Evolutionary conservation across 2,888 invertebrate species (phyloP).

Genomic region (Ormyrus pomaceus): DNA sequence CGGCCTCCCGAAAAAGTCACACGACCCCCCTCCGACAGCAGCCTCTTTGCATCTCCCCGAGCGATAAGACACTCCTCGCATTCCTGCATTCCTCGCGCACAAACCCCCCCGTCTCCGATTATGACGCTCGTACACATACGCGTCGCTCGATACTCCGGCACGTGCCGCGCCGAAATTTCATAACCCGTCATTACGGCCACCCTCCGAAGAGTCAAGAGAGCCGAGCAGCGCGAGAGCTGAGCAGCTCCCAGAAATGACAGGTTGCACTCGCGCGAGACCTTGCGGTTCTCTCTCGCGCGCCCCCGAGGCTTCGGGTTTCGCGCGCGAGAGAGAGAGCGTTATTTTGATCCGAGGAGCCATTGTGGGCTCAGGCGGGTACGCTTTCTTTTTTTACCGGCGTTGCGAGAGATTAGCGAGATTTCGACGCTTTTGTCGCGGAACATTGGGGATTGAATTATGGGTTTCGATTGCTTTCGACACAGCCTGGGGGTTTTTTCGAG

Average conservation of each 20-base stretch:
- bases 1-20: too few relatives aligned
- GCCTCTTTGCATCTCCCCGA: neutral
- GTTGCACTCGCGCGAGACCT: too few relatives aligned
- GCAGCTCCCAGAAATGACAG: too few relatives aligned
- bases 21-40: too few relatives aligned
- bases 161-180: conserved; percentile 66
- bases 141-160: conserved; percentile 31
- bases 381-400: too few relatives aligned
- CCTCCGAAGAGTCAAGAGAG: conserved; percentile 58
- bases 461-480: too few relatives aligned
- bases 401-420: too few relatives aligned
- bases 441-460: too few relatives aligned
- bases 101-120: neutral
- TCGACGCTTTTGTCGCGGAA: too few relatives aligned
- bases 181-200: conserved; percentile 72
- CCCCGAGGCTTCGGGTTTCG: conserved; percentile 16
- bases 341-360: conserved; percentile 15
- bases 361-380: neutral
- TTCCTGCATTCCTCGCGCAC: conserved; percentile 13
- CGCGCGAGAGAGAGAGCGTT: neutral
- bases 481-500: too few relatives aligned
- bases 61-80: conserved; percentile 28
- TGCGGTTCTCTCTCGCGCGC: too few relatives aligned
- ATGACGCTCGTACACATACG: conserved; percentile 10
- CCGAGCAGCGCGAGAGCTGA: neutral